These are phyloP conservation scores for Sipha maydis DNA, from an alignment of 2,888 invertebrate genomes.

Conservation along the genomic window DNA sequence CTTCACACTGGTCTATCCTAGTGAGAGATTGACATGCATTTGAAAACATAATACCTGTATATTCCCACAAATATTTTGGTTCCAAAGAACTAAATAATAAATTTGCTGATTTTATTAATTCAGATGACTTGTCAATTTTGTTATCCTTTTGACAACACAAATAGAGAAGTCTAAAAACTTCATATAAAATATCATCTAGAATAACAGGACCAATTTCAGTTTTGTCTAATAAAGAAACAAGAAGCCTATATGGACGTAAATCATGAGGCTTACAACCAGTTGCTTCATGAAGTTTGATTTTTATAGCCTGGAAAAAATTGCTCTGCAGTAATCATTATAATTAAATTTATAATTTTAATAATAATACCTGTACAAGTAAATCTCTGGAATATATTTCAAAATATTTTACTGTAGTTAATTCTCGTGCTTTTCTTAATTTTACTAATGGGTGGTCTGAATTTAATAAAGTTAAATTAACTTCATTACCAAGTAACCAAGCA, in stretches of 20 bases:
- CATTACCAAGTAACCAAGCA: constrained; percentile 84
- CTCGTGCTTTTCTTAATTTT: constrained; percentile 65
- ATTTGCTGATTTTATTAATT: constrained; percentile 85
- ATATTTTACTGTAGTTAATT: constrained; percentile 69
- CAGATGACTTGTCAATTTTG: constrained; percentile 67
- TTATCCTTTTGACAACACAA: constrained; percentile 64
- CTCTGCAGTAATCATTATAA: not conserved
- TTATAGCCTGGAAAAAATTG: constrained; percentile 69
- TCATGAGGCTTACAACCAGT: constrained; percentile 74
- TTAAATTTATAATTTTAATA: not conserved
- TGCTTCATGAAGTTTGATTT: constrained; percentile 72
- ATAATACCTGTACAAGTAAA: constrained; percentile 70
- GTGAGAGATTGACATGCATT: constrained; percentile 70
- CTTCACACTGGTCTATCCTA: constrained; percentile 53
- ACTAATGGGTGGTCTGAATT: constrained; percentile 67
- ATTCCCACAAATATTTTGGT: constrained; percentile 87
- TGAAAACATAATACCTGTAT: constrained; percentile 75
- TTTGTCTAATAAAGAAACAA: constrained; percentile 86
- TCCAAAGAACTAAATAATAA: constrained; percentile 84
- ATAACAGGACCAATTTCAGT: constrained; percentile 85
- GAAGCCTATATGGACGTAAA: constrained; percentile 79
- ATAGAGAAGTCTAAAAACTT: constrained; percentile 73
- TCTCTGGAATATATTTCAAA: constrained; percentile 77
- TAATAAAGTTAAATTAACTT: constrained; percentile 71
- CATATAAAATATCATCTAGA: constrained; percentile 79